Percentiles rank a stretch among this genome's conserved stretches.
Conservation (phyloP, 64 coral and sea anemone species). For the Dendronephthya gigantea region DNA sequence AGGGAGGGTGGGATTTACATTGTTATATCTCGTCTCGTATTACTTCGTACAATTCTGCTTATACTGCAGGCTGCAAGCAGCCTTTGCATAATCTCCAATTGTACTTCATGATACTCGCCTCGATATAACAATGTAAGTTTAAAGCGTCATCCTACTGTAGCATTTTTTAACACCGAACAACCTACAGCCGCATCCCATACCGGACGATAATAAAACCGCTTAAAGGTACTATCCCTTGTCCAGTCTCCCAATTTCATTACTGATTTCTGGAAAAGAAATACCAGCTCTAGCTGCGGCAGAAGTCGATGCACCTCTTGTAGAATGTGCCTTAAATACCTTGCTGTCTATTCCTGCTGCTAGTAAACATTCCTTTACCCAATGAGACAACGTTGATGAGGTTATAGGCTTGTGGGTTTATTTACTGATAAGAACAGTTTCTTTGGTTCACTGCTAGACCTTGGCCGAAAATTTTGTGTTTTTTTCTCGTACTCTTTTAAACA, state of each 20-base stretch:
- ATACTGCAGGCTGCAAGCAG: conserved; percentile 24
- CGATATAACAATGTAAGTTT: conserved; percentile 41
- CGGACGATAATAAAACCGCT: conserved; percentile 15
- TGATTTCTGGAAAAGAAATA: conserved; percentile 6
- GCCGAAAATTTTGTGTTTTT: background rate
- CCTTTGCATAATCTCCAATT: conserved; percentile 43
- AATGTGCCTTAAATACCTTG: conserved; percentile 7
- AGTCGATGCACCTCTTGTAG: background rate
- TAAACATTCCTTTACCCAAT: background rate
- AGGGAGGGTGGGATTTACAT: conserved; percentile 12
- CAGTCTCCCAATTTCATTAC: background rate
- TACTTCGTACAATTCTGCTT: conserved; percentile 14
- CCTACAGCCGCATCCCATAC: conserved; percentile 4
- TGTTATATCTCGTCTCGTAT: conserved; percentile 31
- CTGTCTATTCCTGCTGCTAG: background rate
- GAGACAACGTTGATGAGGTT: background rate
- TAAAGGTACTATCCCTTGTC: conserved; percentile 15
- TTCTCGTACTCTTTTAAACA: background rate
- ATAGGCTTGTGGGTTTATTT: background rate
- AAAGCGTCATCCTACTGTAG: conserved; percentile 12
- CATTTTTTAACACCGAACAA: background rate
- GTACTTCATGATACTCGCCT: conserved; percentile 35
- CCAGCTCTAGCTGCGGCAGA: conserved; percentile 26
- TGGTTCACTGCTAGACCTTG: background rate
- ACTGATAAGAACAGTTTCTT: background rate